Percentiles rank a stretch among this genome's conserved stretches.
Evolutionary conservation across 2,888 invertebrate genomes (phyloP).

Genomic region (Acrobasis consociella): DNA sequence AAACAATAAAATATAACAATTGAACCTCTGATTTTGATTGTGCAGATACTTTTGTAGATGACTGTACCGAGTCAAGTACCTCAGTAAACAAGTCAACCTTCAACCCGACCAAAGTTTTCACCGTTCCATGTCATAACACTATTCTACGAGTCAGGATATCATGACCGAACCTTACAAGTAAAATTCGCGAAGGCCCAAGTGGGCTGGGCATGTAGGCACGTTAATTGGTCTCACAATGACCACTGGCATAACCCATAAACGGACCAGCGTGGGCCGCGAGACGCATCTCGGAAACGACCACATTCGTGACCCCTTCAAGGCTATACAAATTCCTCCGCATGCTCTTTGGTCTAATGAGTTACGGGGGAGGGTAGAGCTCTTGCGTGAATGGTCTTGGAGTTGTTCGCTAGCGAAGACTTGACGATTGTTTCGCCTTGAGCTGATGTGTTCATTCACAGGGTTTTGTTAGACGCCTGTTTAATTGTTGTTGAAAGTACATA

Average conservation of each 20-base stretch:
- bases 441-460: slow-evolving; percentile 76
- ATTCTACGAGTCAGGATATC: neutral
- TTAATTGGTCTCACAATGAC: slow-evolving; percentile 75
- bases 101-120: too few species aligned
- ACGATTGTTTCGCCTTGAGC: slow-evolving; percentile 56
- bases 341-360: slow-evolving; percentile 8
- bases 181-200: slow-evolving; percentile 74
- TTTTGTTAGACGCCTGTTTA: slow-evolving; percentile 59
- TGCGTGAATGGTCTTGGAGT: slow-evolving; percentile 39
- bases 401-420: slow-evolving; percentile 51
- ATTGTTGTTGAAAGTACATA: slow-evolving; percentile 42
- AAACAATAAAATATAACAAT: too few species aligned
- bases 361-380: slow-evolving; percentile 45
- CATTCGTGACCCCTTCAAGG: slow-evolving; percentile 38
- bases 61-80: too few species aligned
- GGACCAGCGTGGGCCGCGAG: slow-evolving; percentile 70
- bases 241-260: slow-evolving; percentile 72
- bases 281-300: slow-evolving; percentile 65
- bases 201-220: slow-evolving; percentile 78
- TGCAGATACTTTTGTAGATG: too few species aligned
- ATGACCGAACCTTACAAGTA: slow-evolving; percentile 26
- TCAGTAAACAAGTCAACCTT: too few species aligned
- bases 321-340: slow-evolving; percentile 27
- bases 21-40: too few species aligned
- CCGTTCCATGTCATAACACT: neutral